Percentiles rank a stretch among this genome's conserved stretches.
Evolutionary conservation across 2,888 invertebrate genomes (phyloP).

Genomic region (Labia minor): DNA sequence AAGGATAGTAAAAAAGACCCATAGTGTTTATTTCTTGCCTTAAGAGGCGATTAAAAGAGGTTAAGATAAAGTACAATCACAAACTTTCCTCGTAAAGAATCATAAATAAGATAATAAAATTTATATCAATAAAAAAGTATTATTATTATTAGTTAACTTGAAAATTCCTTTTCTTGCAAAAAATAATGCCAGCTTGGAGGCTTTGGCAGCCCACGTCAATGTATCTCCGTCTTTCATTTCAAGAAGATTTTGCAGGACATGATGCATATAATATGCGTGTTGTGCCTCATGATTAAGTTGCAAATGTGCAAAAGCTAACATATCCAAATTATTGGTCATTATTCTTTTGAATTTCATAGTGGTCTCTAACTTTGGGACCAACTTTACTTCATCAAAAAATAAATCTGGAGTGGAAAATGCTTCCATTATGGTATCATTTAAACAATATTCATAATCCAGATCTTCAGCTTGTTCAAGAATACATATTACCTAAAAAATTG

Average conservation of each 20-base stretch:
- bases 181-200: slow-evolving; percentile 44
- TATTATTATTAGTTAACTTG: slow-evolving; percentile 28
- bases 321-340: slow-evolving; percentile 50
- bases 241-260: slow-evolving; percentile 44
- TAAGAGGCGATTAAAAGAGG: too few relatives aligned
- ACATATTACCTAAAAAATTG: background rate
- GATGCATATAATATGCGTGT: slow-evolving; percentile 46
- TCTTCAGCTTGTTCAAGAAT: background rate
- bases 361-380: slow-evolving; percentile 4
- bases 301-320: slow-evolving; percentile 50
- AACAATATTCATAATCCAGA: background rate
- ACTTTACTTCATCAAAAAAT: background rate
- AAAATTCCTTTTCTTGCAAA: slow-evolving; percentile 35
- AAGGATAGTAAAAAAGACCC: too few relatives aligned
- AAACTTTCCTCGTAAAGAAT: too few relatives aligned
- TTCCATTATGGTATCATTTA: background rate
- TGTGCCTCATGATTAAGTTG: slow-evolving; percentile 43
- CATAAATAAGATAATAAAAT: too few relatives aligned
- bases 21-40: too few relatives aligned
- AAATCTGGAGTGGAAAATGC: slow-evolving; percentile 9
- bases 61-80: too few relatives aligned
- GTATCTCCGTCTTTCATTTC: slow-evolving; percentile 47
- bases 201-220: slow-evolving; percentile 45
- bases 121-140: too few relatives aligned
- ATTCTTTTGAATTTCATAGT: slow-evolving; percentile 43